Conservation (phyloP, 2,797 vertebrate genomes). For the Paguma larvata region DNA sequence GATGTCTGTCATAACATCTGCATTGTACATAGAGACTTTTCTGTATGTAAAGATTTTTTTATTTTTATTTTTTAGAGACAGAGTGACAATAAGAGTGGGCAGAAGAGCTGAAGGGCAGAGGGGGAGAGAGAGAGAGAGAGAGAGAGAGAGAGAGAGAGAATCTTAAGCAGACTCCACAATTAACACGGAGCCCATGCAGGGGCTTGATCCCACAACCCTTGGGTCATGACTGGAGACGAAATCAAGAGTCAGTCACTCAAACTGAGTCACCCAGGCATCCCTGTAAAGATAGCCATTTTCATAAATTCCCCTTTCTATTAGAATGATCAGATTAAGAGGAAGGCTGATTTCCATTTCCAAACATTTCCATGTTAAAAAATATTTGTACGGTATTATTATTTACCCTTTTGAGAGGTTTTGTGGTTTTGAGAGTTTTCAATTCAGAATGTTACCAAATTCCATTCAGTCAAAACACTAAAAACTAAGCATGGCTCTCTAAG, state of each 20-base stretch:
- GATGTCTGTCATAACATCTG: constrained; percentile 16
- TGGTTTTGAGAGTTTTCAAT: constrained; percentile 47
- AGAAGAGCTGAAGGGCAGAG: too few species aligned
- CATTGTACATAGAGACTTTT: neutral
- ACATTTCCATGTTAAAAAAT: constrained; percentile 53
- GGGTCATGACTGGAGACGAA: too few species aligned
- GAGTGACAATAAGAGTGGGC: too few species aligned
- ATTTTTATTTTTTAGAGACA: too few species aligned
- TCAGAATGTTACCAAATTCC: constrained; percentile 44
- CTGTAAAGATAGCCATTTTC: neutral
- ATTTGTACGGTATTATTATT: constrained; percentile 4
- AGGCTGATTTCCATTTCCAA: constrained; percentile 58
- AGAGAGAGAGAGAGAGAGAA: too few species aligned
- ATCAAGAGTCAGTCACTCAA: too few species aligned
- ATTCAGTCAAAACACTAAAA: constrained; percentile 57
- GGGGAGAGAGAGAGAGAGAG: too few species aligned
- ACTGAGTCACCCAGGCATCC: too few species aligned
- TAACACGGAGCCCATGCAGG: too few species aligned
- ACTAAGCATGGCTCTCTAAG: neutral
- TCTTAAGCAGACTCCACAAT: too few species aligned
- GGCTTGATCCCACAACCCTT: too few species aligned
- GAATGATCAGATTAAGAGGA: constrained; percentile 31
- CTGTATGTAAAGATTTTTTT: neutral
- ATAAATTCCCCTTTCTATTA: neutral
- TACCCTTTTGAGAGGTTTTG: neutral